Conservation (phyloP, 2,888 invertebrate genomes). For the Nymphalis urticae region DNA sequence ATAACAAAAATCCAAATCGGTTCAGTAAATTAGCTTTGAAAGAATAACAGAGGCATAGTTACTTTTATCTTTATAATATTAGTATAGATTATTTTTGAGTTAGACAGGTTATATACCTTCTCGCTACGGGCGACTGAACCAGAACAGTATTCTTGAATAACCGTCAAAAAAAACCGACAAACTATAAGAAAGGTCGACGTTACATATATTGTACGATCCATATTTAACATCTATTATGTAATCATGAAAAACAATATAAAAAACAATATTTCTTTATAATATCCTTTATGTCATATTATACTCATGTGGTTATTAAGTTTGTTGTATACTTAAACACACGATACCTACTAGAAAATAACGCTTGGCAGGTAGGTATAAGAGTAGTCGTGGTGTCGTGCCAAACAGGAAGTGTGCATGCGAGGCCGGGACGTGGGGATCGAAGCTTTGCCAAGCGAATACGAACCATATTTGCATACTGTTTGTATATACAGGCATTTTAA, state of each 20-base stretch:
- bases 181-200: too few species aligned
- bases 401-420: slow-evolving; percentile 77
- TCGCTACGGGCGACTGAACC: too few species aligned
- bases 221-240: too few species aligned
- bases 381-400: slow-evolving; percentile 77
- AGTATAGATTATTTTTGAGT: too few species aligned
- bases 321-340: slow-evolving; percentile 23
- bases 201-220: too few species aligned
- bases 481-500: slow-evolving; percentile 24
- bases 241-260: background rate
- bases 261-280: background rate
- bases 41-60: too few species aligned
- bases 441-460: slow-evolving; percentile 61
- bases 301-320: background rate
- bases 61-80: too few species aligned
- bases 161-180: too few species aligned
- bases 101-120: too few species aligned
- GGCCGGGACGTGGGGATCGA: slow-evolving; percentile 73
- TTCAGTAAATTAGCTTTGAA: too few species aligned
- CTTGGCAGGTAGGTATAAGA: slow-evolving; percentile 62
- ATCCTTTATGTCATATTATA: background rate
- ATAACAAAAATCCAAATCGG: too few species aligned
- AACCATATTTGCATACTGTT: slow-evolving; percentile 55
- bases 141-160: too few species aligned
- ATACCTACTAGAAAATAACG: slow-evolving; percentile 34